Base-by-base conservation (phyloP, 1,140 invertebrate species). In the Nasonia longicornis region DNA sequence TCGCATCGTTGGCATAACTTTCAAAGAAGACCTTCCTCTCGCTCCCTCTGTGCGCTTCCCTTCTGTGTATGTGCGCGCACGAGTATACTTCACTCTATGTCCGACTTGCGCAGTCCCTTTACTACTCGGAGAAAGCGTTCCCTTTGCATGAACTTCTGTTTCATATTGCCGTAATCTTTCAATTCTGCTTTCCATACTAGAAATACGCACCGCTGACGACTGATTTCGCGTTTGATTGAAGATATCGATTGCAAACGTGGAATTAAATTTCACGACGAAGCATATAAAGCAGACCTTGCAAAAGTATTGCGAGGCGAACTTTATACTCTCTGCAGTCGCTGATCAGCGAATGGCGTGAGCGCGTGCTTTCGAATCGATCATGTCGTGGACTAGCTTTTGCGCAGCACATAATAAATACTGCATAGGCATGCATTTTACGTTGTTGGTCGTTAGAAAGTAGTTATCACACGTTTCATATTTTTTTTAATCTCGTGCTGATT, bases 1-100 rank as follows among this genome's bases (percentile, higher is more conserved):
- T 83, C 83, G 86, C 85, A 87, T 87, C 86, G 85, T 77, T 78
- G 83, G 81, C 86, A 87, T 88, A 89, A 88, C 87, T 88, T 76
- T 63, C 63, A 73, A 80, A 74, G 72, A 64, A 73, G 58, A 63
- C 26, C 48, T 22, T 69, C 8, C 63, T 38, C 72, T 48, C 38
- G 2, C 64, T 38, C 8, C 14, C 42, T 22, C 20, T 73, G 10
- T 38, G 69, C 38, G 42, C 11, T 26, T 52, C 20, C 14, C n/a
- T 22, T n/a, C 42, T 26, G 26, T n/a, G 38, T 42, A 52, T 31
- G 35, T 22, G 70, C 38, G n/a, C 48, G 12, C 74, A 58, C 29
- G 73, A 82, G 83, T 64, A 81, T 74, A 79, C 78, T 75, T 75
- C 77, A 81, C 74, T 82, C 82, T 73, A 48, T 75, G 75, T 83